Percentiles rank a stretch among this genome's conserved stretches.
phyloP scores from a whole-genome alignment of 2,113 vertebrate genomes.

The Pygathrix nemaeus region DNA sequence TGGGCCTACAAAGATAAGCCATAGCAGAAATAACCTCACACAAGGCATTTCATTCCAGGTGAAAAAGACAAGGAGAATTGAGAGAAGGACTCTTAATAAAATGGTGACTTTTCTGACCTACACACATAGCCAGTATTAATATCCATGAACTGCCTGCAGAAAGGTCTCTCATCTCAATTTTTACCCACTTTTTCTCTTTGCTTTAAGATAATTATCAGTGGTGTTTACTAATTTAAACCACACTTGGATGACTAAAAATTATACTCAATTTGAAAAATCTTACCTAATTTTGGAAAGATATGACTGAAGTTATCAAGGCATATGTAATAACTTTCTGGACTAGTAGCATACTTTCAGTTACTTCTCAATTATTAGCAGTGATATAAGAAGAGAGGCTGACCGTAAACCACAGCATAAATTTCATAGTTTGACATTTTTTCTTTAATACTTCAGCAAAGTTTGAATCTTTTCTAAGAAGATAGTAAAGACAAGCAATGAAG shows the following conservation, averaged over 20 bases:
- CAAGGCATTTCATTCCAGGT: neutral
- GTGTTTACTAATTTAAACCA: neutral
- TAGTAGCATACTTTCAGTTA: neutral
- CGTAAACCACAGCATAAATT: neutral
- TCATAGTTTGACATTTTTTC: neutral
- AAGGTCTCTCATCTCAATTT: neutral
- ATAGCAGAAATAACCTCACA: neutral
- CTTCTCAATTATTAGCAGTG: neutral
- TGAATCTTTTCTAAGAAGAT: neutral
- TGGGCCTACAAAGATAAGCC: constrained; percentile 2
- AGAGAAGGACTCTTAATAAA: neutral
- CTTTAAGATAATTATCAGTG: neutral
- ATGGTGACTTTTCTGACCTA: neutral
- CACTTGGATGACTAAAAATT: neutral
- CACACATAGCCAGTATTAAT: neutral
- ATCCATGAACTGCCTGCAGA: neutral
- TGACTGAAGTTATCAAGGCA: neutral
- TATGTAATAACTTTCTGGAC: neutral
- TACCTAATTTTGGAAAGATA: neutral
- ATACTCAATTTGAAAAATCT: neutral
- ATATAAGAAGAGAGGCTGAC: neutral
- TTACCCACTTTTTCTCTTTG: neutral
- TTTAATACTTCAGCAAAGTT: neutral
- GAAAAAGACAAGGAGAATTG: neutral
- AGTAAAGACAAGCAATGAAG: neutral